Percentiles rank a stretch among this genome's conserved stretches.
phyloP scores from a whole-genome alignment of 2,797 vertebrate species.

The Cossypha niveicapilla region DNA sequence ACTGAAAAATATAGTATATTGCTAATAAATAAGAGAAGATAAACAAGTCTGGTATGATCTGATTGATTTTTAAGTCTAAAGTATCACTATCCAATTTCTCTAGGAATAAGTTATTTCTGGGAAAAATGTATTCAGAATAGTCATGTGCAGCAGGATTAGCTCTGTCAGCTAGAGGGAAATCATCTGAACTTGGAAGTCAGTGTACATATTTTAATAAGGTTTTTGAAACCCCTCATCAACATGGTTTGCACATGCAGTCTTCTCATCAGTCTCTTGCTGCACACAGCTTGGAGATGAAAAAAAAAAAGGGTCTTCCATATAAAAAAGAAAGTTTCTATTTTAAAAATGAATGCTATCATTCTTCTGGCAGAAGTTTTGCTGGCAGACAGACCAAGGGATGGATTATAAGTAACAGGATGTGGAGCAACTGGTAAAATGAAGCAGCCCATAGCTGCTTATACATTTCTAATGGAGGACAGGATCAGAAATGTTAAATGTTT shows the following conservation, averaged over 20 bases:
- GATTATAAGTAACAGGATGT: constrained; percentile 10
- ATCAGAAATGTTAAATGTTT: constrained; percentile 29
- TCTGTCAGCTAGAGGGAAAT: constrained; percentile 3
- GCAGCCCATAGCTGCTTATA: background rate
- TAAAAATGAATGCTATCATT: constrained; percentile 24
- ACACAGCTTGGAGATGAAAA: background rate
- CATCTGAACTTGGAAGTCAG: background rate
- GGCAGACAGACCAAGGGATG: constrained; percentile 9
- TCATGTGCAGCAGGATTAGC: background rate
- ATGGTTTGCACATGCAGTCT: background rate
- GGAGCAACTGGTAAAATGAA: constrained; percentile 16
- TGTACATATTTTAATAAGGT: background rate
- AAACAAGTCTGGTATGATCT: background rate
- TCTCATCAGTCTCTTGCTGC: constrained; percentile 14
- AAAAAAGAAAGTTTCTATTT: constrained; percentile 27
- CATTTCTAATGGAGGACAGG: background rate
- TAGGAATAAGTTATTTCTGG: background rate
- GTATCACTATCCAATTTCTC: background rate
- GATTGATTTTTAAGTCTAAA: background rate
- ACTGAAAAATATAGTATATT: background rate
- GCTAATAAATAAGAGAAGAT: background rate
- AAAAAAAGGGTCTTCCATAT: background rate
- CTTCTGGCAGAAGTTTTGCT: constrained; percentile 39
- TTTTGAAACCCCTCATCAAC: constrained; percentile 14
- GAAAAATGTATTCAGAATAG: background rate